Conservation (phyloP, 1,140 invertebrate species). For the Drosophila punjabiensis region DNA sequence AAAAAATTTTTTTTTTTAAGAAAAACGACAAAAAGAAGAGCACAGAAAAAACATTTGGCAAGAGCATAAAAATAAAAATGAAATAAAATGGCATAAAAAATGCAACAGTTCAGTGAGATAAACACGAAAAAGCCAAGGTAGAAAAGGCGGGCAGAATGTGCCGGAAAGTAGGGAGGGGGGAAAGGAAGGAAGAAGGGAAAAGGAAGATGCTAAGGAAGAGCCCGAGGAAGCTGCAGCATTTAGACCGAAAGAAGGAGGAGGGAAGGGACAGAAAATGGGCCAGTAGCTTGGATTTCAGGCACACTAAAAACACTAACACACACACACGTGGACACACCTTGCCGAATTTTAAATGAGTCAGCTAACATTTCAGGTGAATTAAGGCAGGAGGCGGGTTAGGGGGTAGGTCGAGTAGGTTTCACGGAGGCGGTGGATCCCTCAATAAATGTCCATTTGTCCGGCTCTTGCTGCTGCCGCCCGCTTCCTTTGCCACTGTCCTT, state of each 20-base stretch:
- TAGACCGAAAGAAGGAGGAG: constrained; percentile 15
- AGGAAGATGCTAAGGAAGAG: constrained; percentile 17
- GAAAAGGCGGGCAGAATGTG: constrained; percentile 14
- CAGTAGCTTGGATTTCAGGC: constrained; percentile 33
- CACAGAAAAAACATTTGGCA: constrained; percentile 51
- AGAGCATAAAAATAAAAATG: constrained; percentile 74
- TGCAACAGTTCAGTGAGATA: constrained; percentile 72
- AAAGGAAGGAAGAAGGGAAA: not conserved
- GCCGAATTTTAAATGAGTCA: constrained; percentile 73
- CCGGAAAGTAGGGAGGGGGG: not conserved
- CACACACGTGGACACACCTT: constrained; percentile 38
- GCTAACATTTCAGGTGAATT: constrained; percentile 20
- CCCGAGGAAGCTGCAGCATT: constrained; percentile 19
- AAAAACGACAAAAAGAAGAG: constrained; percentile 18
- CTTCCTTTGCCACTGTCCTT: constrained; percentile 5
- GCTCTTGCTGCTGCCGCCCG: constrained; percentile 6
- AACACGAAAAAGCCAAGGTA: constrained; percentile 57
- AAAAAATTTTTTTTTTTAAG: not conserved
- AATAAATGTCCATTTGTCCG: constrained; percentile 54
- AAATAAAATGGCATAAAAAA: constrained; percentile 77
- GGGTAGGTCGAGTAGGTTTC: not conserved
- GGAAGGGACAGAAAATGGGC: constrained; percentile 28
- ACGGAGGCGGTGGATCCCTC: constrained; percentile 33
- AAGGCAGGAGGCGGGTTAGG: not conserved
- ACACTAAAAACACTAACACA: constrained; percentile 20